phyloP scores from a whole-genome alignment of 37 sponge, comb jelly and placozoan genomes.

The Geodia barretti region DNA sequence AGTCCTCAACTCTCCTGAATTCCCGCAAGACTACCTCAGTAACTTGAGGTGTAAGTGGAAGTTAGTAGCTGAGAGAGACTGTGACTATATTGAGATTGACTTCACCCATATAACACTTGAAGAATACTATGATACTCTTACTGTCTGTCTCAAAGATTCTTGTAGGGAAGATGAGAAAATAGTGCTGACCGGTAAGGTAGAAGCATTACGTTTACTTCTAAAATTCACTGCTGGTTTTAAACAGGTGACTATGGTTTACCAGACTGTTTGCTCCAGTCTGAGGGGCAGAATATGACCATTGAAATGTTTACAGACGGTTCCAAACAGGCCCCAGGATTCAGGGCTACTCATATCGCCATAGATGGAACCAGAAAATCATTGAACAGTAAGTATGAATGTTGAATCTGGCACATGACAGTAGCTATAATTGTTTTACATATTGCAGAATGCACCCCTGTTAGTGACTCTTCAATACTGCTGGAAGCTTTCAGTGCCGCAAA shows the following conservation, averaged over 20 bases:
- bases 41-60: neutral
- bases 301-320: neutral
- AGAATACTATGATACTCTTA: neutral
- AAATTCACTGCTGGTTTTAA: neutral
- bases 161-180: neutral
- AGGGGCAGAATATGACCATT: neutral
- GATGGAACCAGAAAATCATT: too few relatives aligned
- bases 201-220: too few relatives aligned
- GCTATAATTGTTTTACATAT: neutral
- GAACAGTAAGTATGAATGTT: too few relatives aligned
- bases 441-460: neutral
- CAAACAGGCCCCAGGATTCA: neutral
- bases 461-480: neutral
- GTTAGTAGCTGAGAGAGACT: neutral
- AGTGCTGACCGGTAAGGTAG: neutral
- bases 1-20: neutral
- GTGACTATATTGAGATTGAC: neutral
- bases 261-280: neutral
- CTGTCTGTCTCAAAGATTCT: neutral
- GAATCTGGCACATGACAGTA: too few relatives aligned
- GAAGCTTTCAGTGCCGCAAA: neutral
- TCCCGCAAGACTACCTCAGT: neutral
- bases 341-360: neutral
- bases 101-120: neutral
- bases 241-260: neutral